Percentiles rank a stretch among this genome's conserved stretches.
These are phyloP conservation scores for Megalopta genalis DNA, from an alignment of 1,140 invertebrate species.

Conservation along the genomic window DNA sequence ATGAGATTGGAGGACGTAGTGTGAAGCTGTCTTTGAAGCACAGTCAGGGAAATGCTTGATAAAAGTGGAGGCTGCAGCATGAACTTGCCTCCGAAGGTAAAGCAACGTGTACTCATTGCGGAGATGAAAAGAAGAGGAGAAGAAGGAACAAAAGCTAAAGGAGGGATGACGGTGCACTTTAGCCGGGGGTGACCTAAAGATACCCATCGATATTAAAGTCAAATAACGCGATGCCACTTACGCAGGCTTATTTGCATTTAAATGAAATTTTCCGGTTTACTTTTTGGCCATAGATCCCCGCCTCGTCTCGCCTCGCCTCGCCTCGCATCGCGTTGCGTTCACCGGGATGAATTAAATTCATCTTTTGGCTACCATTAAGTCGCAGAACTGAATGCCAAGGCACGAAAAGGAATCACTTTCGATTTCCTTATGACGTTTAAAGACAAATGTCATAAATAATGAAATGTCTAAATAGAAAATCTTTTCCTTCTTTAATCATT, in stretches of 20 bases:
- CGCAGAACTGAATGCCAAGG: no score
- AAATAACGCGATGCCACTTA: conserved; percentile 55
- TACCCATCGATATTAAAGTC: conserved; percentile 69
- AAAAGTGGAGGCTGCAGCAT: no score
- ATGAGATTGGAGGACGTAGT: no score
- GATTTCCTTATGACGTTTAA: no score
- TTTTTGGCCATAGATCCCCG: conserved; percentile 9
- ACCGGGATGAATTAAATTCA: conserved; percentile 30
- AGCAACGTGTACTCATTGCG: conserved; percentile 41
- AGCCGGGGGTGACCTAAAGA: conserved; percentile 57
- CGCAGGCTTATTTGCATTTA: conserved; percentile 67
- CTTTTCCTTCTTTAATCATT: no score
- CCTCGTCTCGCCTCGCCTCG: conserved; percentile 10
- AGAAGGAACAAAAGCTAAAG: not conserved
- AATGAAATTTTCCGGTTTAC: conserved; percentile 62
- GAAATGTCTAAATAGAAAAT: no score
- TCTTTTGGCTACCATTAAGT: not conserved
- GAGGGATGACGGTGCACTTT: not conserved
- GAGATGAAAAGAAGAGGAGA: not conserved
- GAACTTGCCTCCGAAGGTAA: conserved; percentile 9
- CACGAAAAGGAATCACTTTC: no score
- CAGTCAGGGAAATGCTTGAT: no score
- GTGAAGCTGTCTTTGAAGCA: no score
- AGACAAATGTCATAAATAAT: no score
- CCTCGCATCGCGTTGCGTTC: conserved; percentile 4